Evolutionary conservation across 1,140 invertebrate species (phyloP).

Genomic region (Conus ventricosus): DNA sequence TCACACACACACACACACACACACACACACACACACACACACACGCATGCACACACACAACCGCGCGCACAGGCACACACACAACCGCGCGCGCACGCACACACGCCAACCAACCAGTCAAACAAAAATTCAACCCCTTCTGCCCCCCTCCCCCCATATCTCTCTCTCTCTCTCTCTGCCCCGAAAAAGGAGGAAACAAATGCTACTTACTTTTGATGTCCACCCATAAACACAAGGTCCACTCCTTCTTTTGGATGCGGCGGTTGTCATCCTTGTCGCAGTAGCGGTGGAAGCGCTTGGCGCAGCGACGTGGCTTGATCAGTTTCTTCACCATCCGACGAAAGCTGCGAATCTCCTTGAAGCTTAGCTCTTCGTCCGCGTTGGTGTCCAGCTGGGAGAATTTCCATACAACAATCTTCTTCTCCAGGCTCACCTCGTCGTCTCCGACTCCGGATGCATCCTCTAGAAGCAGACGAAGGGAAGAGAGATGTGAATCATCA

Average conservation of each 20-base stretch:
- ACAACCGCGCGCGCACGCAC: no score
- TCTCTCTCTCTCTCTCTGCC: no score
- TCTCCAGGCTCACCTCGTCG: slow-evolving; percentile 47
- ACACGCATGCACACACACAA: no score
- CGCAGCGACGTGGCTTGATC: slow-evolving; percentile 90
- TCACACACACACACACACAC: no score
- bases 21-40: no score
- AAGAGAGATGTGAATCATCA: neutral
- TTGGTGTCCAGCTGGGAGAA: slow-evolving; percentile 88
- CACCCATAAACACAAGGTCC: slow-evolving; percentile 86
- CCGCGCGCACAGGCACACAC: no score
- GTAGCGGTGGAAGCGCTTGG: slow-evolving; percentile 88
- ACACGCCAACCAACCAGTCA: no score
- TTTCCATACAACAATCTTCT: slow-evolving; percentile 85
- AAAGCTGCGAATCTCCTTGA: slow-evolving; percentile 87
- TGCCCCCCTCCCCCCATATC: no score
- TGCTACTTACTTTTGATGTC: slow-evolving; percentile 74
- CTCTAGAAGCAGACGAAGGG: neutral
- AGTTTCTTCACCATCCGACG: slow-evolving; percentile 88
- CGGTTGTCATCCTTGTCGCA: slow-evolving; percentile 89
- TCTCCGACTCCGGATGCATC: neutral
- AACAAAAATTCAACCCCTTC: no score
- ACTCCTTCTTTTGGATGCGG: slow-evolving; percentile 84
- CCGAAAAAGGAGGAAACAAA: neutral
- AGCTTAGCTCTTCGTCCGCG: slow-evolving; percentile 83